Evolutionary conservation across 2,113 vertebrate genomes (phyloP).

Genomic region (Hyla sarda): DNA sequence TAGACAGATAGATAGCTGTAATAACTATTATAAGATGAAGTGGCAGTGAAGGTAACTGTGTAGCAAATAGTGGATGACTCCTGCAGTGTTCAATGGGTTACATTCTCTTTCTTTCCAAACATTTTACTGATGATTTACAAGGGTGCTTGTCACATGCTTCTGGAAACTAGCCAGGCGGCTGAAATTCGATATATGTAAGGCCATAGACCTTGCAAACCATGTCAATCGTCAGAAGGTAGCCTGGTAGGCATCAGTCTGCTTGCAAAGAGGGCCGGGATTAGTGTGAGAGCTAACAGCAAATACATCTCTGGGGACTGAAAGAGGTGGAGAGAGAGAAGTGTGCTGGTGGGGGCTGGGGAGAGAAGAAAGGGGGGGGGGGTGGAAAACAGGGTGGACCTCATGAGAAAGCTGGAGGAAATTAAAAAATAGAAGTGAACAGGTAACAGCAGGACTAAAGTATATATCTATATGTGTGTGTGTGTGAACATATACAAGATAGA

Average conservation of each 20-base stretch:
- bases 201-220: constrained; percentile 57
- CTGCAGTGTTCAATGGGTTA: constrained; percentile 29
- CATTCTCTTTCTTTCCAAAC: constrained; percentile 46
- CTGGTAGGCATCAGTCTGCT: constrained; percentile 56
- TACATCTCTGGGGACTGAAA: constrained; percentile 48
- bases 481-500: neutral
- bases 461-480: neutral
- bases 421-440: constrained; percentile 35
- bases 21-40: constrained; percentile 2
- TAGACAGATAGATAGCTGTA: neutral
- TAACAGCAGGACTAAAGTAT: neutral
- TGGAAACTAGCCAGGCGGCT: constrained; percentile 48
- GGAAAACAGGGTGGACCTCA: constrained; percentile 17
- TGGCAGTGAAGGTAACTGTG: constrained; percentile 8
- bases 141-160: constrained; percentile 51
- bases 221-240: constrained; percentile 56
- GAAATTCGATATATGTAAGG: constrained; percentile 58
- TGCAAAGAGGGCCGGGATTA: constrained; percentile 54
- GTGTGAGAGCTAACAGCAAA: constrained; percentile 55
- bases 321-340: constrained; percentile 39
- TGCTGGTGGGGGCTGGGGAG: neutral
- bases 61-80: constrained; percentile 30
- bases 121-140: constrained; percentile 60
- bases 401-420: constrained; percentile 9
- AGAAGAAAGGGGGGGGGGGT: neutral